Percentiles rank a stretch among this genome's conserved stretches.
phyloP scores from a whole-genome alignment of 2,797 vertebrate species.

The Channallabes apus region DNA sequence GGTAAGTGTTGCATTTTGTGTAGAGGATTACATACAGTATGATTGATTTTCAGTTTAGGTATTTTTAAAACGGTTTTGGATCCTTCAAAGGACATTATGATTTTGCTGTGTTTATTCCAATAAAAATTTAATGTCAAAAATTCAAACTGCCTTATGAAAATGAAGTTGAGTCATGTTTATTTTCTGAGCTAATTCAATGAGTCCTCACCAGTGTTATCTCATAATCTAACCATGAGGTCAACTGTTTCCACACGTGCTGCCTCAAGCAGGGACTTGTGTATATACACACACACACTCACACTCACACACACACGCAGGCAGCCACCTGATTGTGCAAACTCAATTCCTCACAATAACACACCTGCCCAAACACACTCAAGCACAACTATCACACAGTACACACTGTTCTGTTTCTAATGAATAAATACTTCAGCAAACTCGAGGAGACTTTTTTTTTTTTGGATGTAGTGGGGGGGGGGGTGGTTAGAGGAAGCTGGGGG shows the following conservation, averaged over 20 bases:
- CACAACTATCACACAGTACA: slow-evolving; percentile 11
- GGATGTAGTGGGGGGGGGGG: not conserved
- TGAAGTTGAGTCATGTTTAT: not conserved
- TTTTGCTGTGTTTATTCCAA: not conserved
- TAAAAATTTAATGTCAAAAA: not conserved
- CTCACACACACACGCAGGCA: slow-evolving; percentile 28
- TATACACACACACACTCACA: not conserved
- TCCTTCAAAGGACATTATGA: not conserved
- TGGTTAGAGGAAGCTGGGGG: not conserved
- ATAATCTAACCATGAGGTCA: slow-evolving; percentile 45
- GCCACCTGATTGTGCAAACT: slow-evolving; percentile 29
- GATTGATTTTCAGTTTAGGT: not conserved
- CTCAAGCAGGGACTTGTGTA: slow-evolving; percentile 48
- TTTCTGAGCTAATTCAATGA: slow-evolving; percentile 15
- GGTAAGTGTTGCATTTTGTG: not conserved
- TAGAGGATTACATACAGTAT: not conserved
- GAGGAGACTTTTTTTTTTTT: not conserved
- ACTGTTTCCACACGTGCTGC: slow-evolving; percentile 45
- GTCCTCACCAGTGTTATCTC: slow-evolving; percentile 44
- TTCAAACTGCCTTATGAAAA: slow-evolving; percentile 1
- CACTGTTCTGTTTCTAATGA: slow-evolving; percentile 16
- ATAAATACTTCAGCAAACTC: not conserved
- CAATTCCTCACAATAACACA: slow-evolving; percentile 41
- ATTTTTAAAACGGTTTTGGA: not conserved
- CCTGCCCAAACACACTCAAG: slow-evolving; percentile 35